Evolutionary conservation across 2,797 vertebrate species (phyloP), one percentile per base, ranked within the genome.

Genomic region (Artibeus lituratus): DNA sequence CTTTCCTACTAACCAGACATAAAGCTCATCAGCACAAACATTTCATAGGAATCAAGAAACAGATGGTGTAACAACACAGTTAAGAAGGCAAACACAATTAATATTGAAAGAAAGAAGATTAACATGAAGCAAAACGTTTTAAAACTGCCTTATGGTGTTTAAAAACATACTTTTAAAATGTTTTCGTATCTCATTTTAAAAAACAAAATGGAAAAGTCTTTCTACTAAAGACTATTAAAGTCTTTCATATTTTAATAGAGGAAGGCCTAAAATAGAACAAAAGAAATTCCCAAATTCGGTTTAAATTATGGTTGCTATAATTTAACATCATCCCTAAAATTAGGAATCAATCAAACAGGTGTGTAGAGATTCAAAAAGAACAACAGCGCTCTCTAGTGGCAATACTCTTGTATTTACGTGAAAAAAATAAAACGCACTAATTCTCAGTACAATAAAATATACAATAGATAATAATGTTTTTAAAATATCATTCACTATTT

Each of bases 351-450:
- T 26, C 10, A 55, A 55, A 42, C 22, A 24, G 11, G 10, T 29
- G 19, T 15, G 3, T 32, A 77, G 65, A 73, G 26, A 53, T 57
- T 69, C 77, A 81, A n/a, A 51, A 3, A 77, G 94, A 42, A 37
- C 9, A 0, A 2, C 35, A 73, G 96, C 97, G 97, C 98, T 77
- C 98, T 96, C 98, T 98, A 96, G 89, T 98, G 98, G 98, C 90
- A 81, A 32, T 47, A 51, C 57, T 24, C 44, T 89, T 86, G 21
- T 51, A 67, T 57, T 39, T 44, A 47, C 53, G 4, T 82, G 22
- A 7, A 70, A 73, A 35, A 73, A 35, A 26, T 73, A 88, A 76
- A 86, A 42, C 24, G 12, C 47, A 11, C 4, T 29, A 55, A 89
- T 0, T 65, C 73, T 19, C 1, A 85, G 35, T 65, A 16, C 32